Percentiles rank a stretch among this genome's conserved stretches.
Evolutionary conservation across 2,113 vertebrate genomes (phyloP).

Genomic region (Cricetomys ansorgei): DNA sequence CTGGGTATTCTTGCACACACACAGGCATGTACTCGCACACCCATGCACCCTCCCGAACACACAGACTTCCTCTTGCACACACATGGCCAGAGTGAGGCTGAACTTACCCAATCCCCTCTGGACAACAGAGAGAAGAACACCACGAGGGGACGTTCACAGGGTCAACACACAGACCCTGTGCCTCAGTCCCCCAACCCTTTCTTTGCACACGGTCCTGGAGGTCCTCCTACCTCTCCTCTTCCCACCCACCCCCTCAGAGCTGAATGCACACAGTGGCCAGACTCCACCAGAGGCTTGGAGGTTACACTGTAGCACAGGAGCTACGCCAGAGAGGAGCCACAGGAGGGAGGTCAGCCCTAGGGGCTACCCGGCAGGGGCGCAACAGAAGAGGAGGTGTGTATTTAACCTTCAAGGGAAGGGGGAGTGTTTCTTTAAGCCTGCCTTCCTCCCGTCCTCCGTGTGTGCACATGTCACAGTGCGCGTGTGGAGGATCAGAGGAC

Average conservation of each 20-base stretch:
- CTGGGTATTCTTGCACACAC: neutral
- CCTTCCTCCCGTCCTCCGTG: no score
- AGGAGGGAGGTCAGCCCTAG: neutral
- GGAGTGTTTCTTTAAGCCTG: neutral
- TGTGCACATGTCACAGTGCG: neutral
- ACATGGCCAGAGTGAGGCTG: neutral
- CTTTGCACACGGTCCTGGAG: accelerated
- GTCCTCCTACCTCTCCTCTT: neutral
- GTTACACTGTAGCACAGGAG: neutral
- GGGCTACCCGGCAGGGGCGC: neutral
- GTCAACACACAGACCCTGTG: neutral
- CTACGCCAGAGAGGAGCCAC: neutral
- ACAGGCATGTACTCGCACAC: neutral
- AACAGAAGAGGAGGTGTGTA: neutral
- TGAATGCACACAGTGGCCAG: neutral
- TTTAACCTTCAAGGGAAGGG: neutral
- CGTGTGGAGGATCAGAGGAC: neutral
- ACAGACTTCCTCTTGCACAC: accelerated
- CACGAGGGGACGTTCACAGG: neutral
- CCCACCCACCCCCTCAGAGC: neutral
- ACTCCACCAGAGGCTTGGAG: neutral
- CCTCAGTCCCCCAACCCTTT: neutral
- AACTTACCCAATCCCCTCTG: neutral
- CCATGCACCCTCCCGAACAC: neutral
- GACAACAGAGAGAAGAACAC: neutral